Base-by-base conservation (phyloP, 2,797 vertebrate species). In the Rhincodon typus region DNA sequence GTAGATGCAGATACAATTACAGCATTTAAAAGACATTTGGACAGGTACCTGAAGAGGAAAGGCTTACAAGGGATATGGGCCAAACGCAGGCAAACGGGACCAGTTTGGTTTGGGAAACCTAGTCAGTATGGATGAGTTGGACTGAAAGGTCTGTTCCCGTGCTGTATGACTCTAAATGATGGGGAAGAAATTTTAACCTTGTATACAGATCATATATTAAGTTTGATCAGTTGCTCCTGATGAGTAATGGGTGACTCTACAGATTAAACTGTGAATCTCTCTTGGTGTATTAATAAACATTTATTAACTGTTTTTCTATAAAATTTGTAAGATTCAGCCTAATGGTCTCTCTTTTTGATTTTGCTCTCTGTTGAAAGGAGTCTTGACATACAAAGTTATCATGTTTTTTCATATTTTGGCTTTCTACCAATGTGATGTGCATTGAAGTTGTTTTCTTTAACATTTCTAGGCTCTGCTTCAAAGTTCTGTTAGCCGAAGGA, bases 401-500 rank as follows among this genome's bases (percentile, higher is more conserved):
- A 42, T 46, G 30, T 77, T 72, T 86, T 42, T 34, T 17, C 7
- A 90, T 69, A 38, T 62, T 30, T 42, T 86, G 15, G 8, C 53
- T 95, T 66, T 69, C 66, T 95, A 19, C 23, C 30, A 23, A 12
- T 94, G 87, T 94, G 34, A 23, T 1, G 19, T 42, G 38, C 53
- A 94, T 94, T 46, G 2, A 42, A 67, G 15, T 70, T 70, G 7
- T 7, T 93, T 21, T 96, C 27, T 77, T 53, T 91, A 15, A 95
- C 0, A 67, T 96, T 96, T 96, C 7, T 77, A 99, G 99, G 98
- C 98, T 96, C 98, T 99, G 96, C 98, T 99, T 96, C 98, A 99
- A 96, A 99, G 99, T 97, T 99, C 99, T 69, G 98, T 99, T 96
- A 99, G 99, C 97, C 97, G 99, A 93, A 99, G 99, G 98, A 98